These are phyloP conservation scores for Aspiorhynchus laticeps DNA, from an alignment of 2,113 vertebrate species.

Conservation along the genomic window DNA sequence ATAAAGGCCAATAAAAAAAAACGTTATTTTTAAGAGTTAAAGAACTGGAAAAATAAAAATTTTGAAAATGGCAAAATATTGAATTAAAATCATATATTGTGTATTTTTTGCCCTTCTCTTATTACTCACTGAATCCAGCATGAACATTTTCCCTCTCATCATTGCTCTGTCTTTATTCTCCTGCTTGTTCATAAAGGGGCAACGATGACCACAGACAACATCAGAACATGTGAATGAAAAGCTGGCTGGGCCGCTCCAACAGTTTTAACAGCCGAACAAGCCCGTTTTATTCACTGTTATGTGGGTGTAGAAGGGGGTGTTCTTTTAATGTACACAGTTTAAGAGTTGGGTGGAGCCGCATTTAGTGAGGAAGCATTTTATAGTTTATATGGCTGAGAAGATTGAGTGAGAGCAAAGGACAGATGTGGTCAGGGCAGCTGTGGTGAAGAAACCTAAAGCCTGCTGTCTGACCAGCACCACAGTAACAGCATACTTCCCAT, in stretches of 20 bases:
- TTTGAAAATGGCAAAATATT: neutral
- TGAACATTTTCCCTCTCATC: constrained; percentile 31
- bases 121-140: neutral
- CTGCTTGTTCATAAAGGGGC: constrained; percentile 42
- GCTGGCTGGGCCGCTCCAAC: constrained; percentile 47
- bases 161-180: constrained; percentile 16
- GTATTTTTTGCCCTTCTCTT: neutral
- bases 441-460: constrained; percentile 72
- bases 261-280: constrained; percentile 51
- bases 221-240: constrained; percentile 60
- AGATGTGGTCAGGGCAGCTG: constrained; percentile 70
- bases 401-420: constrained; percentile 60
- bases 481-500: constrained; percentile 79
- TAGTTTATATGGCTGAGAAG: constrained; percentile 72
- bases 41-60: too few species aligned
- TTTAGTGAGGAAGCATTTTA: constrained; percentile 77
- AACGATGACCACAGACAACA: constrained; percentile 56
- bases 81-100: neutral
- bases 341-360: constrained; percentile 77
- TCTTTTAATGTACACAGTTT: constrained; percentile 74
- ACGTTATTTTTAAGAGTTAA: neutral
- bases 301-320: constrained; percentile 62
- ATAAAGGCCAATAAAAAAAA: neutral
- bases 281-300: constrained; percentile 60
- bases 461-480: constrained; percentile 72